Base-by-base conservation (phyloP, 2,888 invertebrate species). In the Leistus spinibarbis region DNA sequence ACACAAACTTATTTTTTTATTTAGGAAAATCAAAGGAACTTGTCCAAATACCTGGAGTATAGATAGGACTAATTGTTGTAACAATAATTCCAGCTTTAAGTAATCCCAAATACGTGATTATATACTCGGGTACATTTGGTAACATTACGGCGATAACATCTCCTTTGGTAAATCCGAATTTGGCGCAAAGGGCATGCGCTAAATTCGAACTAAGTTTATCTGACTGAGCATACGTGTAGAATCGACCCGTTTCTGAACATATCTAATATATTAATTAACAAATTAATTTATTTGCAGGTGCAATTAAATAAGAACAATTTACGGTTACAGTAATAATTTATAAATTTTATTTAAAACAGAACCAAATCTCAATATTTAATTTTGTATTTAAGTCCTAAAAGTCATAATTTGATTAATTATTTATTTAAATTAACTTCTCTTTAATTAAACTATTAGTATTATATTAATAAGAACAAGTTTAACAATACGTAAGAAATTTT, bases 81-180 rank as follows among this genome's bases (percentile, higher is more conserved):
- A 91, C 88, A 9, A 89, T 80, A 0, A 91, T 86, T 0, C 92
- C 92, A 63, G 92, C 92, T 79, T 90, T 91, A 23, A 91, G 79
- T 19, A 89, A 87, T 0, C 92, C 93, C 80, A 92, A 80, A 2
- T 88, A 82, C 1, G 90, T 87, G 5, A 92, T 83, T 0, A 90
- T 88, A 79, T 88, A 91, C 82, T 93, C 93, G 0, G 93, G 93
- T n/a, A 90, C 80, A 82, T 94, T 94, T 0, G 93, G 93, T 75
- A 93, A 80, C 81, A 92, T 89, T 2, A 93, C 79, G 0, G 90
- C 91, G 1, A 93, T 81, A 0, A 90, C 87, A 79, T 93, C 91
- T 0, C 91, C 90, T 76, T 88, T 88, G 60, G 82, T 84, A 7
- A 92, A 82, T 66, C 90, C 90, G 66, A 92, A 88, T 81, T 90